phyloP scores from a whole-genome alignment of 2,888 invertebrate species.

The Lamproptera curius region DNA sequence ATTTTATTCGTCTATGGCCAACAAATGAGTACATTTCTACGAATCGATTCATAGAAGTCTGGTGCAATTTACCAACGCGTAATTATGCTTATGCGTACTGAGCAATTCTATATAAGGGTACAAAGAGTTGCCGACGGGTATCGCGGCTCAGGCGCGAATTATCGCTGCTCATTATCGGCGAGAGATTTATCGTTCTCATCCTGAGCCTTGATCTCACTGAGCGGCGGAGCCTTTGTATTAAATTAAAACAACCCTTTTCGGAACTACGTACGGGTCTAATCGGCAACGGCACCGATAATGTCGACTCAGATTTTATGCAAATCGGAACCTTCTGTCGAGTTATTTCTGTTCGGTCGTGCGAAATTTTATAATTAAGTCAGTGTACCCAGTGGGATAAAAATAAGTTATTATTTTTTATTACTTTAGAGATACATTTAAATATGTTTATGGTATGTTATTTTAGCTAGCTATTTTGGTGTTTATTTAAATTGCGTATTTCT shows the following conservation, averaged over 20 bases:
- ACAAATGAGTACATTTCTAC: too few species aligned
- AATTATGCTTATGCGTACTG: slow-evolving; percentile 1
- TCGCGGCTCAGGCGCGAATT: slow-evolving; percentile 44
- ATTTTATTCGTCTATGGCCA: too few species aligned
- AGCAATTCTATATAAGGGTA: slow-evolving; percentile 3
- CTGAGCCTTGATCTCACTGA: too few species aligned
- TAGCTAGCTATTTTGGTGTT: too few species aligned
- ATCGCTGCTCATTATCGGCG: slow-evolving; percentile 58
- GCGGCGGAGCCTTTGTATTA: slow-evolving; percentile 62
- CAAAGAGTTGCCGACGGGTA: slow-evolving; percentile 11
- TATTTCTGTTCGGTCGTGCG: slow-evolving; percentile 33
- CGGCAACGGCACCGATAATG: slow-evolving; percentile 39
- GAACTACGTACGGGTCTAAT: slow-evolving; percentile 38
- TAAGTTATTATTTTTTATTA: not conserved
- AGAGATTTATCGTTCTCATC: slow-evolving; percentile 57
- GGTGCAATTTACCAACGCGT: slow-evolving; percentile 7
- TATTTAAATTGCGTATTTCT: too few species aligned
- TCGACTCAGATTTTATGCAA: slow-evolving; percentile 61
- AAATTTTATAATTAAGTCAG: slow-evolving; percentile 14
- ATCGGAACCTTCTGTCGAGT: slow-evolving; percentile 41
- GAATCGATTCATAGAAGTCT: too few species aligned
- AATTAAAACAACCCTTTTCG: slow-evolving; percentile 56
- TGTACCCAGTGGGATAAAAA: not conserved
- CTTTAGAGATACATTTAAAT: too few species aligned
- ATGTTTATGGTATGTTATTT: too few species aligned